Conservation (phyloP, 2,888 invertebrate genomes). For the Synergus laeviventris region DNA sequence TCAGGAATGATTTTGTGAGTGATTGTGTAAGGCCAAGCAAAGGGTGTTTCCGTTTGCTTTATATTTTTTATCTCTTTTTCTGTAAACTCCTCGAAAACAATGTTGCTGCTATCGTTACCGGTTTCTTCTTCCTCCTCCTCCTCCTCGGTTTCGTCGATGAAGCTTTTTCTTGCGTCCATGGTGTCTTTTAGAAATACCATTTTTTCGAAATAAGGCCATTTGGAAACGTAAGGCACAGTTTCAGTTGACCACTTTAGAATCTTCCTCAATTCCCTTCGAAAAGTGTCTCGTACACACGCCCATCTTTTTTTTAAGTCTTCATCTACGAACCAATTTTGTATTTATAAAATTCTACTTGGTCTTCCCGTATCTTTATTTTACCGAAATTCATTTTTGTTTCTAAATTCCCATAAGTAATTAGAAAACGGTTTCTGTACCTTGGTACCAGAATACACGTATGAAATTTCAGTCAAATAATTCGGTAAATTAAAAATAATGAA, state of each 20-base stretch:
- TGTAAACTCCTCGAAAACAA: neutral
- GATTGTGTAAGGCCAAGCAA: neutral
- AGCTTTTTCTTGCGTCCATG: constrained; percentile 35
- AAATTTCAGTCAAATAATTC: no score
- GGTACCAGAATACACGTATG: no score
- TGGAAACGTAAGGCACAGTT: constrained; percentile 18
- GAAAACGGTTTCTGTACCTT: no score
- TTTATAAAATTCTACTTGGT: neutral
- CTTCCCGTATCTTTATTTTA: neutral
- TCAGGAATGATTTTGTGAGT: neutral
- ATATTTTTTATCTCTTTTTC: neutral
- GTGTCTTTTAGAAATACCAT: constrained; percentile 29
- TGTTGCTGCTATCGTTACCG: neutral
- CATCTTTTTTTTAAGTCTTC: constrained; percentile 23
- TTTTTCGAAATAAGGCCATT: constrained; percentile 35
- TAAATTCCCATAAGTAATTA: no score
- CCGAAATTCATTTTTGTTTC: no score
- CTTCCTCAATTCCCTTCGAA: constrained; percentile 27
- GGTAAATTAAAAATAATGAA: no score
- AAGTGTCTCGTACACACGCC: constrained; percentile 33
- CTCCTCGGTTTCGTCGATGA: constrained; percentile 13
- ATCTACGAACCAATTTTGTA: constrained; percentile 3
- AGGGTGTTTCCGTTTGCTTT: neutral
- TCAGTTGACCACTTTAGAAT: constrained; percentile 26
- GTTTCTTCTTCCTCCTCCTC: constrained; percentile 5